These are phyloP conservation scores for Rhopalosiphum padi DNA, from an alignment of 1,140 invertebrate genomes.

Conservation along the genomic window DNA sequence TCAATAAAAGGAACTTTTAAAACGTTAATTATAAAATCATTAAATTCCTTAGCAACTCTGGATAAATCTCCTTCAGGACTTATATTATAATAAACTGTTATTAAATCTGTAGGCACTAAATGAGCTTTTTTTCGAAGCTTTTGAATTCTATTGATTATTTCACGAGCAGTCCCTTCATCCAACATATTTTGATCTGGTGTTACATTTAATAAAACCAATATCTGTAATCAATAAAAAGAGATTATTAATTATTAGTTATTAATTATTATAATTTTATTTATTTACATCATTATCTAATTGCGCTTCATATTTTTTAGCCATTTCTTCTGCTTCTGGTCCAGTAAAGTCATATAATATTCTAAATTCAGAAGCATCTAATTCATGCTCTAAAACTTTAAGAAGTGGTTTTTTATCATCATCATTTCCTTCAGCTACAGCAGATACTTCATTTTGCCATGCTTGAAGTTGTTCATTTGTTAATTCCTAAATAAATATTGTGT, in stretches of 20 bases:
- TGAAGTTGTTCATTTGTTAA: slow-evolving; percentile 84
- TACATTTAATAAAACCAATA: slow-evolving; percentile 78
- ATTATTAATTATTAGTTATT: slow-evolving; percentile 48
- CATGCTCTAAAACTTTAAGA: slow-evolving; percentile 72
- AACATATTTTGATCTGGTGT: slow-evolving; percentile 69
- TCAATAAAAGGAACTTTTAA: slow-evolving; percentile 76
- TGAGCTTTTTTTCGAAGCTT: slow-evolving; percentile 96
- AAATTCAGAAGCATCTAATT: slow-evolving; percentile 77
- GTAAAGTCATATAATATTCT: slow-evolving; percentile 82
- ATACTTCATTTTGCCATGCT: slow-evolving; percentile 60
- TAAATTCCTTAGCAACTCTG: slow-evolving; percentile 74
- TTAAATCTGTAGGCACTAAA: slow-evolving; percentile 89
- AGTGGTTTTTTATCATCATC: slow-evolving; percentile 43
- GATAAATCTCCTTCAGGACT: slow-evolving; percentile 70
- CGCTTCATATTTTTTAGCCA: slow-evolving; percentile 81
- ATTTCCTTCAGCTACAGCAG: background rate
- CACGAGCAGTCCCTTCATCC: slow-evolving; percentile 90
- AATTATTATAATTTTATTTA: background rate
- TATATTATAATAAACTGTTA: slow-evolving; percentile 82
- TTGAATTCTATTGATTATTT: slow-evolving; percentile 96
- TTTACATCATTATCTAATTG: slow-evolving; percentile 83
- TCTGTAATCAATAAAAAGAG: slow-evolving; percentile 56
- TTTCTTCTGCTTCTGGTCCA: slow-evolving; percentile 67
- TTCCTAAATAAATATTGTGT: slow-evolving; percentile 62
- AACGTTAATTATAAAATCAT: slow-evolving; percentile 79